Base-by-base conservation (phyloP, 2,888 invertebrate genomes). In the Cerastis rubricosa region DNA sequence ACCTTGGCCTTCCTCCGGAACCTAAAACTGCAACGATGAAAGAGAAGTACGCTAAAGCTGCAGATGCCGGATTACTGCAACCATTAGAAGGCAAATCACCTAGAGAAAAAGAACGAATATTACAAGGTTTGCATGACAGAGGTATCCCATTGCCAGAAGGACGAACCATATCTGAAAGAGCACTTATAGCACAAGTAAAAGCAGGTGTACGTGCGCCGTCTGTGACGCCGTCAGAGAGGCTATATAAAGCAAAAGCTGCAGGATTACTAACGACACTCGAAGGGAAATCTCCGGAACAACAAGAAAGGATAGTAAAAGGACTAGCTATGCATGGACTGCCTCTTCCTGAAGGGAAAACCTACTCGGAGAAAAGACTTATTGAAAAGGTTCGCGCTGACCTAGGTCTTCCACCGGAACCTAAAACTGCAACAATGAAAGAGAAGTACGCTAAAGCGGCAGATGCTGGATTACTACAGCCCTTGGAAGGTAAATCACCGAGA, bases 401-500 rank as follows among this genome's bases (percentile, higher is more conserved):
- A n/a, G n/a, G n/a, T n/a, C n/a, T n/a, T n/a, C n/a, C n/a, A n/a
- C n/a, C n/a, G n/a, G n/a, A n/a, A n/a, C n/a, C n/a, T n/a, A n/a
- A n/a, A n/a, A n/a, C n/a, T n/a, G n/a, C n/a, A n/a, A n/a, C n/a
- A n/a, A n/a, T n/a, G n/a, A n/a, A n/a, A n/a, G n/a, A n/a, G n/a
- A n/a, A n/a, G n/a, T n/a, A n/a, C n/a, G n/a, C n/a, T n/a, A n/a
- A n/a, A n/a, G n/a, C n/a, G n/a, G n/a, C n/a, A n/a, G n/a, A n/a
- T n/a, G n/a, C n/a, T n/a, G n/a, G n/a, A n/a, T n/a, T n/a, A n/a
- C n/a, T n/a, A 14, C 35, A 47, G 2, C 71, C 71, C 0, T n/a
- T 71, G 5, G 71, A 71, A 40, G 71, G 71, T 47, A 71, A 66
- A 71, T 66, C 66, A 25, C 25, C 35, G 0, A 25, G 9, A 40